Base-by-base conservation (phyloP, 2,113 vertebrate species). In the Erinaceus europaeus region DNA sequence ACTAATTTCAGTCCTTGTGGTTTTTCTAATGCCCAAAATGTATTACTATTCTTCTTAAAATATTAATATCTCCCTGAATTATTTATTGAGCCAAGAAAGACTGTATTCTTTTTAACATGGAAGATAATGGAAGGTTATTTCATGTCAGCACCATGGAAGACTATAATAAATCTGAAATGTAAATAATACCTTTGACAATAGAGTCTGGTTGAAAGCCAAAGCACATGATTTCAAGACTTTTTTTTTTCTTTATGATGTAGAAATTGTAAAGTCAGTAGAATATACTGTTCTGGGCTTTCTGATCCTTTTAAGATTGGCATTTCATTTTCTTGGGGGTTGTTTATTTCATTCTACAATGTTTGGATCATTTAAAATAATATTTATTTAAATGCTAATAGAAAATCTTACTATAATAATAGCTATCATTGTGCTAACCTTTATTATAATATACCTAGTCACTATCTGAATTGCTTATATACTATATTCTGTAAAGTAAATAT, bases 11-110 rank as follows among this genome's bases (percentile, higher is more conserved):
- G 62, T 93, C 85, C 67, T 96, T 71, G 84, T 72, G 61, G 40
- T 86, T 93, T 91, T 95, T 84, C 85, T 75, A 78, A 75, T 80
- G 78, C 95, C 85, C 55, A 95, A 96, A 96, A 97, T 97, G 94
- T 95, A 96, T 93, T 96, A 95, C 96, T 97, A 96, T 96, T 96
- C 94, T 97, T 96, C 93, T 94, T 97, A 97, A 97, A 97, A 97
- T 97, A 97, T 97, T 96, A 96, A 97, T 97, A 62, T 90, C 61
- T 73, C 90, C 93, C 92, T 97, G 95, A 97, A 97, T 97, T 97
- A 97, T 97, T 97, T 96, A 97, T 97, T 75, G 88, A 92, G 81
- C 75, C 71, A 93, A 96, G 95, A 95, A 96, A 11, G 53, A 87
- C 93, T 96, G 89, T 84, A 92, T 67, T 95, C 90, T 92, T 97